Evolutionary conservation across 2,888 invertebrate genomes (phyloP), one percentile per base, ranked within the genome.

Genomic region (Trichacis sp.): DNA sequence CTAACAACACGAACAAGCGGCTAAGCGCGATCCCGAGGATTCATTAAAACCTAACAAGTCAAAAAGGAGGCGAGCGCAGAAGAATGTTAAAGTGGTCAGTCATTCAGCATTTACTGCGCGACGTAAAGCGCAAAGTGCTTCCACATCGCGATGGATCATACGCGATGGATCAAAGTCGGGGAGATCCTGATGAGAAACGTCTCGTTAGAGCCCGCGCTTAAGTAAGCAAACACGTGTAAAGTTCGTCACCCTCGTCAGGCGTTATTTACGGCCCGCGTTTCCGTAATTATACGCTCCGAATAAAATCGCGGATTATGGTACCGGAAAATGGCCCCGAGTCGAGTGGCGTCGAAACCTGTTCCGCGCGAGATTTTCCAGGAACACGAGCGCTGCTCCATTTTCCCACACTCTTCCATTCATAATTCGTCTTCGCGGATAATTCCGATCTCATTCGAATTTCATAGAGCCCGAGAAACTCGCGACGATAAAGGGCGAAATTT

Each of bases 1-100:
- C 56, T 60, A 53, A 61, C 60, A 65, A 64, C 59, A 51, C 42
- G 52, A 59, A 48, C 51, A 42, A 55, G 47, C 36, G 46, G 24
- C 49, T 56, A 43, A 48, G 60, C 51, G 50, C 38, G 49, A 48
- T 60, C 60, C 50, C 53, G 17, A 49, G 47, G 47, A 29, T 60
- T 64, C 54, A 53, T 58, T 58, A 50, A 49, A 54, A 53, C 43
- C 48, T 40, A 56, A 53, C 53, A 56, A 59, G 55, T 40, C 36
- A 17, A 38, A 58, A 64, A 64, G 29, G 46, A 15, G 48, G 12
- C 50, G 36, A 59, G 50, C 55, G 20, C 9, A 36, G 30, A 24
- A 12, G 9, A 43, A 59, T 45, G 49, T 55, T 40, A 45, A 45
- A 20, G 45, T 45, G 18, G 45, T 2, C 46, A 29, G 46, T 24